Evolutionary conservation across 2,888 invertebrate genomes (phyloP).

Genomic region (Orthosia gracilis): DNA sequence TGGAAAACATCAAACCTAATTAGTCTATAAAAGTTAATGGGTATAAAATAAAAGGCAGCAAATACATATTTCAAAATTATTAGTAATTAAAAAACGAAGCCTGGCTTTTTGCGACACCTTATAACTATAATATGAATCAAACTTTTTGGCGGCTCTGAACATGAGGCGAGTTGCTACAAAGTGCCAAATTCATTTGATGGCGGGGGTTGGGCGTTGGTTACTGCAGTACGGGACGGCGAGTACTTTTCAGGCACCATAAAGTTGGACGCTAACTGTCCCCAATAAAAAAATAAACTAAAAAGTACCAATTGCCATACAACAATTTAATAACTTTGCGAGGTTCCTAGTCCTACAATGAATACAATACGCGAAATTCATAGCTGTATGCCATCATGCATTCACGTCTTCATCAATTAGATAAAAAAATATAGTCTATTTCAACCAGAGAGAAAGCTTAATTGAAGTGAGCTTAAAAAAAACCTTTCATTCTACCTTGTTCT

Average conservation of each 20-base stretch:
- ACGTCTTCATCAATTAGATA: neutral
- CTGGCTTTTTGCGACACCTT: neutral
- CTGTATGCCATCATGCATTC: neutral
- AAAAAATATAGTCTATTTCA: neutral
- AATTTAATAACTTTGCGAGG: neutral
- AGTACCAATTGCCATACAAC: neutral
- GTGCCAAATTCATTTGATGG: too few relatives aligned
- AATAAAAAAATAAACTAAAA: neutral
- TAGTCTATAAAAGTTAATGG: slow-evolving; percentile 29
- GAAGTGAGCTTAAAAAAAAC: too few relatives aligned
- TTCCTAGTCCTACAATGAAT: neutral
- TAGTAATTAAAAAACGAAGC: slow-evolving; percentile 9
- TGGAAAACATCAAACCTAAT: slow-evolving; percentile 12
- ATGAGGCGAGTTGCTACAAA: too few relatives aligned
- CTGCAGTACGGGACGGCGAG: too few relatives aligned
- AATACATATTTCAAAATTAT: neutral
- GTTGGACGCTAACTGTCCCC: too few relatives aligned
- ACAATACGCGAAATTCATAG: neutral
- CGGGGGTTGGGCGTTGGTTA: too few relatives aligned
- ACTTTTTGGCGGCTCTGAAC: too few relatives aligned
- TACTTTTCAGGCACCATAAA: too few relatives aligned
- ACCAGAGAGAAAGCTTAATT: too few relatives aligned
- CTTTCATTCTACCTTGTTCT: too few relatives aligned
- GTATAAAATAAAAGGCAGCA: slow-evolving; percentile 21
- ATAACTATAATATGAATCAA: too few relatives aligned